Percentiles rank a stretch among this genome's conserved stretches.
Conservation (phyloP, 1,140 invertebrate species). For the Drosophila sp. region DNA sequence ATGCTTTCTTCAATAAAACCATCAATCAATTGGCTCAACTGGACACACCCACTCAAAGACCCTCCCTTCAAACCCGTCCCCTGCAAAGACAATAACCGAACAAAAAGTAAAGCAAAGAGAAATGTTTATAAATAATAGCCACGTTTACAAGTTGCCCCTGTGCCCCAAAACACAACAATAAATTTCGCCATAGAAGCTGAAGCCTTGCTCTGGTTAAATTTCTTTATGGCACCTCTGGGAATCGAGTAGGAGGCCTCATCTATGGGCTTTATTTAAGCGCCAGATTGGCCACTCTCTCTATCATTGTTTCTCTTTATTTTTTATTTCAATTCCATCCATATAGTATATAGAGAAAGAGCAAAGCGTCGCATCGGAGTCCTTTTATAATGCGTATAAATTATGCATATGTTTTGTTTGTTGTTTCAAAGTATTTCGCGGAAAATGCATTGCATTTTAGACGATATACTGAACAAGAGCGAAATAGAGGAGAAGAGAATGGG, state of each 20-base stretch:
- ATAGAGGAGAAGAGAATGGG: not conserved
- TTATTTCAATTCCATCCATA: too few species aligned
- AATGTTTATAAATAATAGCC: slow-evolving; percentile 44
- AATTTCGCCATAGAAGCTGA: slow-evolving; percentile 60
- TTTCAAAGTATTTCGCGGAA: slow-evolving; percentile 51
- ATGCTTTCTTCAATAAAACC: slow-evolving; percentile 30
- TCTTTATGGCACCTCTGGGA: slow-evolving; percentile 71
- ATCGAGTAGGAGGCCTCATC: slow-evolving; percentile 11
- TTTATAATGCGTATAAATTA: slow-evolving; percentile 53
- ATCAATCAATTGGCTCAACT: slow-evolving; percentile 26
- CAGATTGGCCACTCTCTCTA: slow-evolving; percentile 25
- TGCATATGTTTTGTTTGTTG: slow-evolving; percentile 55
- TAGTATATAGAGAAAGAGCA: slow-evolving; percentile 7
- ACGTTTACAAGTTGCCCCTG: slow-evolving; percentile 13
- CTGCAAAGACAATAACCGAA: too few species aligned
- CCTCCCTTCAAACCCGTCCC: too few species aligned
- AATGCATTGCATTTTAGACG: slow-evolving; percentile 43
- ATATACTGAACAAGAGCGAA: not conserved
- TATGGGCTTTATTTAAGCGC: slow-evolving; percentile 35
- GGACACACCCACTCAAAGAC: slow-evolving; percentile 21
- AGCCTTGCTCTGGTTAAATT: slow-evolving; percentile 52
- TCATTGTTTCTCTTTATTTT: not conserved
- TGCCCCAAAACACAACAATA: slow-evolving; percentile 73
- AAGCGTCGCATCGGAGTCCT: slow-evolving; percentile 21
- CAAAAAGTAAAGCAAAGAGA: not conserved